Percentiles rank a stretch among this genome's conserved stretches.
Conservation (phyloP, 1,140 invertebrate genomes). For the Lepeophtheirus salmonis region DNA sequence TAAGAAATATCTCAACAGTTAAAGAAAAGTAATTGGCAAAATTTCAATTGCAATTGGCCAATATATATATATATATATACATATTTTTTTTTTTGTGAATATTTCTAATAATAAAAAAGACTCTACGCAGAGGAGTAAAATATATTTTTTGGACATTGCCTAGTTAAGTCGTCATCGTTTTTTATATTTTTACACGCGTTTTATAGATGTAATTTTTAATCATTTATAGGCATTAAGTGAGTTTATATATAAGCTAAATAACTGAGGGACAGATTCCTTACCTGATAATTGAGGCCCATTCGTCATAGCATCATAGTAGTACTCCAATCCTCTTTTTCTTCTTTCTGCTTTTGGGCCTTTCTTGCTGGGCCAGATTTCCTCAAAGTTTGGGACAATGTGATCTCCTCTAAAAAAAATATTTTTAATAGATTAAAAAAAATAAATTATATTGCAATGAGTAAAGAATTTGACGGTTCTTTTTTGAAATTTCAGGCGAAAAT, state of each 20-base stretch:
- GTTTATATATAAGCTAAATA: no score
- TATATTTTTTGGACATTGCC: no score
- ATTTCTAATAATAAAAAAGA: no score
- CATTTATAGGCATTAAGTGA: no score
- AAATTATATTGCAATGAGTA: no score
- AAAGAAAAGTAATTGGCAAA: background rate
- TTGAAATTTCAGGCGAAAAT: background rate
- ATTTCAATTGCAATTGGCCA: background rate
- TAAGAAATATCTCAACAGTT: background rate
- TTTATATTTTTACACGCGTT: background rate
- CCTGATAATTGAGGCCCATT: conserved; percentile 6
- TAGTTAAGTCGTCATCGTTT: no score
- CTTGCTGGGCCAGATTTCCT: conserved; percentile 16
- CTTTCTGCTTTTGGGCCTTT: background rate
- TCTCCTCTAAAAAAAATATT: conserved; percentile 7
- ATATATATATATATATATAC: no score
- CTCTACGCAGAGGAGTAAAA: no score
- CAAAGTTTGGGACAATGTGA: conserved; percentile 17
- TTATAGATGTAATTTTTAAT: no score
- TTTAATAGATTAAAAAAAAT: no score
- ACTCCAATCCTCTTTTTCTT: conserved; percentile 3
- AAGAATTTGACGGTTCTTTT: background rate
- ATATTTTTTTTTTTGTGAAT: no score
- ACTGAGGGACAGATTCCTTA: no score
- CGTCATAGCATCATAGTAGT: conserved; percentile 14